Evolutionary conservation across 2,888 invertebrate genomes (phyloP).

Genomic region (Aradus depressus): DNA sequence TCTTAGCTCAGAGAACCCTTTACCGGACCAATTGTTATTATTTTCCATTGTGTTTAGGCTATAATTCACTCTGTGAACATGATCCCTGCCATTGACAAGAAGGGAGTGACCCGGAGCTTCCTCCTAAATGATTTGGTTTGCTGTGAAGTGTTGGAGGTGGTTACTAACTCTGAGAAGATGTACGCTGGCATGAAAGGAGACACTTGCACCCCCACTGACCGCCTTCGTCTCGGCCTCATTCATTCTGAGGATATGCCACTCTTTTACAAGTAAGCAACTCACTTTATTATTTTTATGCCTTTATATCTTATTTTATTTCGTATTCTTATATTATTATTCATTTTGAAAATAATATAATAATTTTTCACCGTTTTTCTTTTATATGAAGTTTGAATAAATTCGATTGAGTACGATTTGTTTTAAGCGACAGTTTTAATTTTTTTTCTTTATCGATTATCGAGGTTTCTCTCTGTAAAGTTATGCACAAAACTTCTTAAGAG

Average conservation of each 20-base stretch:
- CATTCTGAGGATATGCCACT: slow-evolving; percentile 69
- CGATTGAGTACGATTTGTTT: too few species aligned
- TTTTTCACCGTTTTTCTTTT: not conserved
- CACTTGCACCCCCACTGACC: slow-evolving; percentile 55
- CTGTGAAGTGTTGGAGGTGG: slow-evolving; percentile 78
- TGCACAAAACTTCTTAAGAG: too few species aligned
- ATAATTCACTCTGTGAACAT: slow-evolving; percentile 50
- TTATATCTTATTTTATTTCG: not conserved
- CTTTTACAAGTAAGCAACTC: slow-evolving; percentile 61
- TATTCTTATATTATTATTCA: not conserved
- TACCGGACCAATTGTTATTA: too few species aligned
- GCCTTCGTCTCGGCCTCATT: slow-evolving; percentile 69
- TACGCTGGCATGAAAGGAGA: slow-evolving; percentile 76
- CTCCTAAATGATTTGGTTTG: slow-evolving; percentile 74
- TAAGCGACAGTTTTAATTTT: too few species aligned
- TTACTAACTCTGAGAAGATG: slow-evolving; percentile 76
- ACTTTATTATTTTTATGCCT: not conserved
- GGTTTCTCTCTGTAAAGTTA: too few species aligned
- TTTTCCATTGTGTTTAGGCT: slow-evolving; percentile 19
- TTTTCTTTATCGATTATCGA: too few species aligned
- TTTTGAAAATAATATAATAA: not conserved
- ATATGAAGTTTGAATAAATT: too few species aligned
- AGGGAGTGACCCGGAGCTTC: slow-evolving; percentile 63
- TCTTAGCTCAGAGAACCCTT: too few species aligned
- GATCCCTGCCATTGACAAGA: slow-evolving; percentile 66